Percentiles rank a stretch among this genome's conserved stretches.
Evolutionary conservation across 92 coral and sea anemone species (phyloP).

Genomic region (Desmophyllum pertusum): DNA sequence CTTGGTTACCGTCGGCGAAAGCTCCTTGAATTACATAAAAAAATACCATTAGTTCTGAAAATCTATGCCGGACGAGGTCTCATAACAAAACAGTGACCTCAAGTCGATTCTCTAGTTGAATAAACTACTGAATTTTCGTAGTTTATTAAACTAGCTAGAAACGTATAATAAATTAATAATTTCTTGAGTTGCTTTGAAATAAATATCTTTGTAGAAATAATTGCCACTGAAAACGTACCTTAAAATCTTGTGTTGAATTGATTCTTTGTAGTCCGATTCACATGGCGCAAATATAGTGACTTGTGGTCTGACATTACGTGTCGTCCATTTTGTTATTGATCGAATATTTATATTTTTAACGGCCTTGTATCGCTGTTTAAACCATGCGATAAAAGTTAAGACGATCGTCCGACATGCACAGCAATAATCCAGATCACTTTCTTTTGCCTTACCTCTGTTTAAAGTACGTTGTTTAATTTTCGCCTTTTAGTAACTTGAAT

Average conservation of each 20-base stretch:
- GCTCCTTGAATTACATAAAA: no score
- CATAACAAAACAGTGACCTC: background rate
- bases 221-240: background rate
- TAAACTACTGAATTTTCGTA: background rate
- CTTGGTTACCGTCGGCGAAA: no score
- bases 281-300: background rate
- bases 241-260: background rate
- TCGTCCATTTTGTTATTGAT: no score
- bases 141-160: background rate
- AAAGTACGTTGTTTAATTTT: conserved; percentile 15
- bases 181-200: background rate
- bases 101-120: background rate
- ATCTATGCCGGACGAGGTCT: no score
- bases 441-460: background rate
- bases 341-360: no score
- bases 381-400: background rate
- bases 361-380: no score
- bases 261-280: background rate
- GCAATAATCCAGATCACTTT: background rate
- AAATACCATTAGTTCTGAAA: no score
- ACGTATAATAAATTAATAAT: background rate
- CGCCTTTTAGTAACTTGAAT: conserved; percentile 5
- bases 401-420: background rate
- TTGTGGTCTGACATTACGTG: background rate
- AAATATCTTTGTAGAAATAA: background rate